phyloP scores from a whole-genome alignment of 2,888 invertebrate species.

The Oscheius onirici region DNA sequence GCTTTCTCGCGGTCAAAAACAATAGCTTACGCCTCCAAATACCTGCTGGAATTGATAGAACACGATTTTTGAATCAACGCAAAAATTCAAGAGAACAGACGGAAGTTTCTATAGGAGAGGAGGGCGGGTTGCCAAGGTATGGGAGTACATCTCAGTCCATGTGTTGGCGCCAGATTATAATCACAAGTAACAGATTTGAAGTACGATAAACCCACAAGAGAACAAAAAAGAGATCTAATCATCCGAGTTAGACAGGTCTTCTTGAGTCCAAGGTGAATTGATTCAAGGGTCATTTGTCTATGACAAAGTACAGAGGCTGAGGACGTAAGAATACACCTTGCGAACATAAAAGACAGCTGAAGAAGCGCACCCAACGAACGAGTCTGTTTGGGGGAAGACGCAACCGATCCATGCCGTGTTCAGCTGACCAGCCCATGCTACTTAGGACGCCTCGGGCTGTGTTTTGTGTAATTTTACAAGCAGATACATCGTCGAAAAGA shows the following conservation, averaged over 20 bases:
- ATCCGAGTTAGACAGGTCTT: constrained; percentile 1
- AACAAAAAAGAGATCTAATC: constrained; percentile 30
- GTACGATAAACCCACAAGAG: constrained; percentile 16
- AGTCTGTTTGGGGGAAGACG: constrained; percentile 18
- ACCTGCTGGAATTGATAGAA: no score
- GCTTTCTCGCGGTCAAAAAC: no score
- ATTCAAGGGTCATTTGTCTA: background rate
- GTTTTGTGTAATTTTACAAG: no score
- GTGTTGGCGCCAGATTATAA: constrained; percentile 22
- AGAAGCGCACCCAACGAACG: constrained; percentile 7
- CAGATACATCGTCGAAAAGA: no score
- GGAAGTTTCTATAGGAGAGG: no score
- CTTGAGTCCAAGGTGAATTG: constrained; percentile 8
- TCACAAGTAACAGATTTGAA: constrained; percentile 17
- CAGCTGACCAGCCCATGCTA: constrained; percentile 10
- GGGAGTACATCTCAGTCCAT: background rate
- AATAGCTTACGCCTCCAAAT: no score
- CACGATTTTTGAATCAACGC: no score
- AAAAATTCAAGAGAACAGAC: no score
- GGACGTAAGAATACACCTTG: background rate
- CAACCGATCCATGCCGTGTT: constrained; percentile 16
- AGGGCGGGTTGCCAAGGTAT: no score
- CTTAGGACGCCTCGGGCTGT: no score
- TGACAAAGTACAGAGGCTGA: background rate
- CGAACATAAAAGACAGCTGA: no score